phyloP scores from a whole-genome alignment of 2,113 vertebrate genomes.

The Ginglymostoma cirratum region DNA sequence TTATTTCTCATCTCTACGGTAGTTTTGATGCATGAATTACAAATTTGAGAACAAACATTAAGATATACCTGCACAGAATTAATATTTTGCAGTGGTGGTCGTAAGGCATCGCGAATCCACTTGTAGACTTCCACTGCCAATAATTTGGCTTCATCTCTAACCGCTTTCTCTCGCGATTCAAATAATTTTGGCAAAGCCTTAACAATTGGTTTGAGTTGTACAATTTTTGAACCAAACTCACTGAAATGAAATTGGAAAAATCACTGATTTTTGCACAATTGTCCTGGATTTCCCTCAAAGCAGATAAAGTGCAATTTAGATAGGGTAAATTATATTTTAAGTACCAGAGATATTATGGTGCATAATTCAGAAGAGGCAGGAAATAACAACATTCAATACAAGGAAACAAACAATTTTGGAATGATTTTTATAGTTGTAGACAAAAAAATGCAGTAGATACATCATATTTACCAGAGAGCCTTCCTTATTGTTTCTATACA shows the following conservation, averaged over 20 bases:
- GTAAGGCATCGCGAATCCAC: conserved; percentile 92
- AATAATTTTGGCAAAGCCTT: conserved; percentile 94
- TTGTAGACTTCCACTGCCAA: conserved; percentile 88
- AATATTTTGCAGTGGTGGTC: conserved; percentile 81
- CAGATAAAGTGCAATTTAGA: background rate
- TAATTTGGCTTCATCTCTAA: conserved; percentile 90
- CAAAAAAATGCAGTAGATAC: background rate
- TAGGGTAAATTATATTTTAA: background rate
- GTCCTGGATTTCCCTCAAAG: background rate
- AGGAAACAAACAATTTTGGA: background rate
- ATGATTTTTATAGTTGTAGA: background rate
- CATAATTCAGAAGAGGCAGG: background rate
- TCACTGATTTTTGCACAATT: background rate
- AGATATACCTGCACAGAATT: conserved; percentile 84
- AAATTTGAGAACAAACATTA: background rate
- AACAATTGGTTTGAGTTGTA: conserved; percentile 88
- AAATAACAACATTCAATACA: background rate
- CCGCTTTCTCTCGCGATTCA: conserved; percentile 94
- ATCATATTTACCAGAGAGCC: conserved; percentile 74
- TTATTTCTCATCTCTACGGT: background rate
- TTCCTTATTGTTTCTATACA: conserved; percentile 83
- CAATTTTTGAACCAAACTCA: conserved; percentile 98
- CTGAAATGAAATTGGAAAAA: conserved; percentile 53
- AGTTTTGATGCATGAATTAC: background rate
- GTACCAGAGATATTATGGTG: background rate